Evolutionary conservation across 2,888 invertebrate genomes (phyloP).

Genomic region (Chymomyza caudatula): DNA sequence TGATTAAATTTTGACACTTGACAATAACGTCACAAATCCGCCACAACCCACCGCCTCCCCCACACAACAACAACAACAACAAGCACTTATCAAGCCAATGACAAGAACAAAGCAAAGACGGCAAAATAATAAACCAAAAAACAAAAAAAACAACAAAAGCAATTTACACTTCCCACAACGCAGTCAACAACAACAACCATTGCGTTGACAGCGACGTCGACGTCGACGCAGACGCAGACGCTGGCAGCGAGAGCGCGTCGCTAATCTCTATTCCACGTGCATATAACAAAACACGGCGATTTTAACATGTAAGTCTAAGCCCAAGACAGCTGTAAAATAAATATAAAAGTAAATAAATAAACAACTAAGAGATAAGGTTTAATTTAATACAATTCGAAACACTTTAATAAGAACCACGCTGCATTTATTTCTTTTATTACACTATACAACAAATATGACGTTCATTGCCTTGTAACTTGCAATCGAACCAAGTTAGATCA

Average conservation of each 20-base stretch:
- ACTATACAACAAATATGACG: too few relatives aligned
- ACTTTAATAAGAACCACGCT: too few relatives aligned
- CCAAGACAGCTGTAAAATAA: neutral
- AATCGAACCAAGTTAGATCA: too few relatives aligned
- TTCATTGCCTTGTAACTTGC: too few relatives aligned
- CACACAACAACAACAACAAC: neutral
- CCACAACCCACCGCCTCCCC: neutral
- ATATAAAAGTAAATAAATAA: too few relatives aligned
- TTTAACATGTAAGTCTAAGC: constrained; percentile 49
- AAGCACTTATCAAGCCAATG: neutral
- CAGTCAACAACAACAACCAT: constrained; percentile 8
- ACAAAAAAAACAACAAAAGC: constrained; percentile 26
- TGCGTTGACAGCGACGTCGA: constrained; percentile 3
- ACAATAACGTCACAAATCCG: neutral
- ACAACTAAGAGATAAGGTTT: too few relatives aligned
- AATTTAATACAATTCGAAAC: neutral
- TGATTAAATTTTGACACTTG: neutral
- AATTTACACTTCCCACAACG: constrained; percentile 34
- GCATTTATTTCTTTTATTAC: too few relatives aligned
- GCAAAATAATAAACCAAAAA: constrained; percentile 26
- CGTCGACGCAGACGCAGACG: constrained; percentile 23
- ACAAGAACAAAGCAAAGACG: constrained; percentile 13
- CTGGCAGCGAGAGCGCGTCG: neutral
- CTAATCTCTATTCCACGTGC: neutral
- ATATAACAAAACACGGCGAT: constrained; percentile 5